Evolutionary conservation across 2,888 invertebrate species (phyloP).

Genomic region (Tetragnatha montana): DNA sequence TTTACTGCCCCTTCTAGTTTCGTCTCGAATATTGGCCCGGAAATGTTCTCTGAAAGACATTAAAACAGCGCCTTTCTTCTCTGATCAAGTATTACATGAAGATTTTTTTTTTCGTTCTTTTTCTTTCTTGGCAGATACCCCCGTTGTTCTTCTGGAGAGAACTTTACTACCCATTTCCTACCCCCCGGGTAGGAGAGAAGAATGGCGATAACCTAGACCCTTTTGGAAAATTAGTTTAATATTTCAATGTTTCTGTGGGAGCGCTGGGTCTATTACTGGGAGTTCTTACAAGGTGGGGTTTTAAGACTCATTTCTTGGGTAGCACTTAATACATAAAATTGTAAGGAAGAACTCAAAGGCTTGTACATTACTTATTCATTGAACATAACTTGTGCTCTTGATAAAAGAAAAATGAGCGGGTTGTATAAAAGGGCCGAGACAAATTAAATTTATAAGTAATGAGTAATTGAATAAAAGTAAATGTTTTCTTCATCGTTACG

Average conservation of each 20-base stretch:
- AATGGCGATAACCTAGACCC: constrained; percentile 40
- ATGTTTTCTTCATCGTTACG: too few relatives aligned
- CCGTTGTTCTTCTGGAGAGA: constrained; percentile 21
- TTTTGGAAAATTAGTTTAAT: constrained; percentile 56
- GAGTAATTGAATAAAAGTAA: too few relatives aligned
- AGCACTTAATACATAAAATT: background rate
- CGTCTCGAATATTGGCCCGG: constrained; percentile 43
- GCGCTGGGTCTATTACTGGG: constrained; percentile 1
- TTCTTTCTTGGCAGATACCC: constrained; percentile 3
- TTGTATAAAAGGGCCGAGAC: too few relatives aligned
- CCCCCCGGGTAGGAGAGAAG: background rate
- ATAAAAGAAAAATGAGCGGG: too few relatives aligned
- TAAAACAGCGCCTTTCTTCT: constrained; percentile 43
- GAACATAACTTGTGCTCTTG: background rate
- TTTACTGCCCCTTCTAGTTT: constrained; percentile 51
- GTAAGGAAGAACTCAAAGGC: background rate
- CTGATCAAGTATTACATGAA: constrained; percentile 52
- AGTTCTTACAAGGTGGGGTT: background rate
- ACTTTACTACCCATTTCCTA: constrained; percentile 29
- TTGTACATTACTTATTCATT: background rate
- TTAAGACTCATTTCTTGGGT: background rate
- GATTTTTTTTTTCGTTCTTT: constrained; percentile 33
- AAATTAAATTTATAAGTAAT: too few relatives aligned
- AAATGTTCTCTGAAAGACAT: constrained; percentile 57
- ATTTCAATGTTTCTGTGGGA: constrained; percentile 30